Base-by-base conservation (phyloP, 1,140 invertebrate species). In the Brachionus rotundiformis region DNA sequence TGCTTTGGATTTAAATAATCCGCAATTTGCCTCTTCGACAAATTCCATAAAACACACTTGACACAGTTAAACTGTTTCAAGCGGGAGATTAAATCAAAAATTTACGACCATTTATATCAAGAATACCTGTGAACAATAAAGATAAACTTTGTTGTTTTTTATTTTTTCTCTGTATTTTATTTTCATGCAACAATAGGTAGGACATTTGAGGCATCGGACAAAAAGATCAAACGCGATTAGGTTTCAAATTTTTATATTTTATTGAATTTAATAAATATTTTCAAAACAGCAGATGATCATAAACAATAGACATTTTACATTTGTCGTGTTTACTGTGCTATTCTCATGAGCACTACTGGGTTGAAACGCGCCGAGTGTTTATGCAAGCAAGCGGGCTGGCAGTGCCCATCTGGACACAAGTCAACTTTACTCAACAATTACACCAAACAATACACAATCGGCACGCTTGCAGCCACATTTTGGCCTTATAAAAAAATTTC, bases 111-210 rank as follows among this genome's bases (percentile, higher is more conserved):
- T 54, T 41, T 54, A 54, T 54, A 19, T 54, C 47, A 54, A 54
- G 47, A 54, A 54, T 54, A 54, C 47, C 47, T 54, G 47, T 8
- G 47, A 54, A 54, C 47, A 54, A 54, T 54, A 54, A 54, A 54
- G 47, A 54, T 54, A 54, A 19, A 39, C 7, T 39, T 39, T 39
- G 36, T 39, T 54, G 5, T 49, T 19, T 54, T 54, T 19, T 54
- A 54, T 54, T 54, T 54, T 39, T 39, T 39, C n/a, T 19, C n/a
- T 19, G 7, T 54, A 19, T 54, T 49, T 54, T 54, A 54, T 54
- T 54, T 54, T 54, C 47, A 54, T 54, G 47, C 47, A 54, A 54
- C 47, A 54, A 54, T 54, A 54, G 47, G n/a, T 54, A 54, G 47
- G 47, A 54, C 47, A 54, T 54, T 54, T 54, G 47, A 54, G 16